Evolutionary conservation across 2,113 vertebrate species (phyloP).

Genomic region (Chloropsis hardwickii): DNA sequence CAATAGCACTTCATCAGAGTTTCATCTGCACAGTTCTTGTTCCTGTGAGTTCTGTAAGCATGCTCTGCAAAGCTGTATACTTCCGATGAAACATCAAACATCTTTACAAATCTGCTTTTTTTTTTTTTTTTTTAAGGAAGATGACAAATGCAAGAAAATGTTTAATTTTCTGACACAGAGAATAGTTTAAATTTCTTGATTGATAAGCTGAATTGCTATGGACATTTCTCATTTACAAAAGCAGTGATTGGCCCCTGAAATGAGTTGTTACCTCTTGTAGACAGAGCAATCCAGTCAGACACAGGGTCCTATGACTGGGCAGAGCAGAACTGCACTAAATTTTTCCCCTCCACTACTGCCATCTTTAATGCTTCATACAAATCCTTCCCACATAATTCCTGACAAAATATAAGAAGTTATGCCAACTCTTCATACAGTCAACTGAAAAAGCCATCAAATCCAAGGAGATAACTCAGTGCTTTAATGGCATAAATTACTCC

Average conservation of each 20-base stretch:
- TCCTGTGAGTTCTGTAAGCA: constrained; percentile 33
- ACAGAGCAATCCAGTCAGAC: neutral
- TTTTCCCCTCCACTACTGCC: neutral
- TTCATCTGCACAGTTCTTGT: neutral
- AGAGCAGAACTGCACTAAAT: neutral
- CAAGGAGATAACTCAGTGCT: neutral
- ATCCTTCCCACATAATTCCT: neutral
- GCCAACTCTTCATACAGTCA: neutral
- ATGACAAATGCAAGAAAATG: neutral
- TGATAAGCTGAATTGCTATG: neutral
- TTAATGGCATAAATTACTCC: neutral
- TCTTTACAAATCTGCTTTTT: neutral
- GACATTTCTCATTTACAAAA: neutral
- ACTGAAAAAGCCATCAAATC: neutral
- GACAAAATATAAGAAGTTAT: neutral
- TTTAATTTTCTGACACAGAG: neutral
- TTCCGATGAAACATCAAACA: constrained; percentile 33
- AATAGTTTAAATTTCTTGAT: neutral
- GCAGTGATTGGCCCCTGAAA: neutral
- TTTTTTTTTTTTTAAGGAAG: neutral
- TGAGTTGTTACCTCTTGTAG: neutral
- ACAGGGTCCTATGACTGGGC: rapidly evolving
- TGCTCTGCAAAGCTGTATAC: neutral
- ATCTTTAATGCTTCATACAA: neutral
- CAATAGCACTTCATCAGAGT: constrained; percentile 7